phyloP scores from a whole-genome alignment of 2,797 vertebrate species.

The Nothura maculosa region DNA sequence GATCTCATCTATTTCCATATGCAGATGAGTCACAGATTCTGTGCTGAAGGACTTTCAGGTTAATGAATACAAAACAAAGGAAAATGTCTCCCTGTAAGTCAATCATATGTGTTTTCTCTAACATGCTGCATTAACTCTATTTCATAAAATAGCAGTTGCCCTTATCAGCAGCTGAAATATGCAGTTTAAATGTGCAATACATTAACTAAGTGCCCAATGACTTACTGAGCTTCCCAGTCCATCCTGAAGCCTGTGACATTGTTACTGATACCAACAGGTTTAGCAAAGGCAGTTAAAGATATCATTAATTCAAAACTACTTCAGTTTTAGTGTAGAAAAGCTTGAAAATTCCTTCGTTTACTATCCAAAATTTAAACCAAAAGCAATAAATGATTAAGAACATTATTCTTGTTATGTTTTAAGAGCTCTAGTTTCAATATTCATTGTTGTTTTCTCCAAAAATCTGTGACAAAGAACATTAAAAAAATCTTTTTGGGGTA shows the following conservation, averaged over 20 bases:
- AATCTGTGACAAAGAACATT: background rate
- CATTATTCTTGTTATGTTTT: background rate
- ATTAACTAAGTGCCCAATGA: background rate
- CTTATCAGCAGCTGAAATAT: background rate
- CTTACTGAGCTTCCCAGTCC: background rate
- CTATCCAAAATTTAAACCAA: background rate
- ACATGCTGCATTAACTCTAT: background rate
- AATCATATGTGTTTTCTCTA: background rate
- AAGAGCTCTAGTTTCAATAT: background rate
- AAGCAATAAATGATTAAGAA: background rate
- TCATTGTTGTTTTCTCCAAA: background rate
- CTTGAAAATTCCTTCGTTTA: background rate
- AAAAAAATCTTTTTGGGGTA: background rate
- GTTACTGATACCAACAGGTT: background rate
- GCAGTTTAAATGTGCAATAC: background rate
- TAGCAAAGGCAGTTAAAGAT: background rate
- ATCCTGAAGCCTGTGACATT: background rate
- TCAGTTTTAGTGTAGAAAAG: background rate
- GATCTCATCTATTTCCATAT: background rate
- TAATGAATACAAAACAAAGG: background rate
- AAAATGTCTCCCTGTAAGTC: background rate
- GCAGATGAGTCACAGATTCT: background rate
- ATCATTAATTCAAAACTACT: background rate
- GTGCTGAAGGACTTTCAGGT: background rate
- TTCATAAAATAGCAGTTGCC: background rate